Conservation (phyloP, 2,797 vertebrate genomes). For the Coluber constrictor region DNA sequence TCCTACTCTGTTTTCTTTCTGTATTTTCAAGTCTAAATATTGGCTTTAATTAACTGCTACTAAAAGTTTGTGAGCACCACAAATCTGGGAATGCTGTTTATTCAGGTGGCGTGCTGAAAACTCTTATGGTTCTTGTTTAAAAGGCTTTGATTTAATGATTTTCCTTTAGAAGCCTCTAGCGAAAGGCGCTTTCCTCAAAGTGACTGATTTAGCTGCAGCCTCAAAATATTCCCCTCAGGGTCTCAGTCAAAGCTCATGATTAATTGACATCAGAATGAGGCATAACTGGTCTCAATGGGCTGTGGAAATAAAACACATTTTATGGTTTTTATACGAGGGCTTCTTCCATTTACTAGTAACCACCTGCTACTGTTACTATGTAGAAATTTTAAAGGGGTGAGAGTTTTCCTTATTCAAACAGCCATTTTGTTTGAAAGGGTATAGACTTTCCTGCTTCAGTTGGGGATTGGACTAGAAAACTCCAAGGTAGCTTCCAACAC, state of each 20-base stretch:
- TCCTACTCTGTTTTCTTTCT: neutral
- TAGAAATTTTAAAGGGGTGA: neutral
- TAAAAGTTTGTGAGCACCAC: slow-evolving; percentile 1
- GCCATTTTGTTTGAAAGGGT: neutral
- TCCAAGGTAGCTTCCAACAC: neutral
- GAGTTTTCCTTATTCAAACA: neutral
- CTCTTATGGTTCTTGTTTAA: slow-evolving; percentile 15
- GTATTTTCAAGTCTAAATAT: neutral
- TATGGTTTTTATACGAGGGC: slow-evolving; percentile 1
- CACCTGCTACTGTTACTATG: neutral
- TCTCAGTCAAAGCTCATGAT: slow-evolving; percentile 24
- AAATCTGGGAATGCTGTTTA: slow-evolving; percentile 19
- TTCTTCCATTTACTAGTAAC: slow-evolving; percentile 26
- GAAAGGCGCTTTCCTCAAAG: slow-evolving; percentile 29
- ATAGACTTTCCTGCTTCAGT: neutral
- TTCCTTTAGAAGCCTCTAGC: slow-evolving; percentile 26
- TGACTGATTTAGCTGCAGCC: slow-evolving; percentile 25
- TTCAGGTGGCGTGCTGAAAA: neutral
- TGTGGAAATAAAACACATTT: slow-evolving; percentile 16
- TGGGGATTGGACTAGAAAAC: neutral
- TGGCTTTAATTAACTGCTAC: slow-evolving; percentile 13
- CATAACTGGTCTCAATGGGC: slow-evolving; percentile 17
- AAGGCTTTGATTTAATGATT: slow-evolving; percentile 27
- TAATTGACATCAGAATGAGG: slow-evolving; percentile 36
- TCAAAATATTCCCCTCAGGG: slow-evolving; percentile 27